phyloP scores from a whole-genome alignment of 2,888 invertebrate genomes.

The Cyclophora albipunctata region DNA sequence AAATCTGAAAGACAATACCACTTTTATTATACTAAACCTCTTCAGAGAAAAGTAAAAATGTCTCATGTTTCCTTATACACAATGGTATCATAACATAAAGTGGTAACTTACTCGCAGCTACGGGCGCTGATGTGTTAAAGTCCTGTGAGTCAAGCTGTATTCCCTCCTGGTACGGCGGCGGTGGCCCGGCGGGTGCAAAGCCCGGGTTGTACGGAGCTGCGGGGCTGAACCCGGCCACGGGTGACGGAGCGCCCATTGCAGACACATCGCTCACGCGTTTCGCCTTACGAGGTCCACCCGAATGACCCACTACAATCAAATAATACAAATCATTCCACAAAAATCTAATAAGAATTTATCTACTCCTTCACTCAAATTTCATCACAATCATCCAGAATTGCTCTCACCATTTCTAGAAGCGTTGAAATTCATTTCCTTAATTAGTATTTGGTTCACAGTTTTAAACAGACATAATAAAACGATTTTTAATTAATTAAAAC shows the following conservation, averaged over 20 bases:
- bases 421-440: constrained; percentile 60
- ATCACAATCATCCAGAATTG: not conserved
- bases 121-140: constrained; percentile 32
- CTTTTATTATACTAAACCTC: not conserved
- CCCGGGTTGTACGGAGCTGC: constrained; percentile 37
- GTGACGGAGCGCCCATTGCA: constrained; percentile 77
- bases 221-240: constrained; percentile 44
- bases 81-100: not conserved
- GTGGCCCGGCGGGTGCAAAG: constrained; percentile 40
- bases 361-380: not conserved
- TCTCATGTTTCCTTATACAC: not conserved
- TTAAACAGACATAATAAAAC: constrained; percentile 31
- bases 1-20: constrained; percentile 39
- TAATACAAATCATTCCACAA: constrained; percentile 4
- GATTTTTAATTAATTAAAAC: constrained; percentile 30
- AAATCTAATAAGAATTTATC: not conserved
- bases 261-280: constrained; percentile 82
- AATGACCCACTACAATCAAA: constrained; percentile 42
- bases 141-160: constrained; percentile 56
- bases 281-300: constrained; percentile 69
- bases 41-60: too few relatives aligned
- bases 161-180: constrained; percentile 55
- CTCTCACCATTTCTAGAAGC: constrained; percentile 65
- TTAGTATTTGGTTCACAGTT: constrained; percentile 9
- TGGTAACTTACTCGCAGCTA: constrained; percentile 37